These are phyloP conservation scores for Dasyornis broadbenti DNA, from an alignment of 2,113 vertebrate genomes.

Conservation along the genomic window DNA sequence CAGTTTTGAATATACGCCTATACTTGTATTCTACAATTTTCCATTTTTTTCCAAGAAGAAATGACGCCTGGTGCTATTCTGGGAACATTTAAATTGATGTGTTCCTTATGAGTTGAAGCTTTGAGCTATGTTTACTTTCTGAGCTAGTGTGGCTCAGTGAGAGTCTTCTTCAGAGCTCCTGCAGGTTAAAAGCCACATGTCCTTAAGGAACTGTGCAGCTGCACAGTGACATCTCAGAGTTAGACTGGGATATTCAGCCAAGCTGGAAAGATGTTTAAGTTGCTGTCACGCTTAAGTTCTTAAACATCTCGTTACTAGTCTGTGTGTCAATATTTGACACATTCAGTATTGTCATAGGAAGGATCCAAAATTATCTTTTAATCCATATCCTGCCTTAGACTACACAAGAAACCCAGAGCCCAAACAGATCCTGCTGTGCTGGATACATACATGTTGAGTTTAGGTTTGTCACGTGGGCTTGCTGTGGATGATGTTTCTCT, in stretches of 20 bases:
- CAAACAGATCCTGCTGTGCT: neutral
- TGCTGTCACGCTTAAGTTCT: neutral
- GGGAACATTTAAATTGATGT: neutral
- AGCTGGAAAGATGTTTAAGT: neutral
- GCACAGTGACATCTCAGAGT: neutral
- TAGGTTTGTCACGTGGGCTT: neutral
- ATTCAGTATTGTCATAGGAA: neutral
- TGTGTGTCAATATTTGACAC: neutral
- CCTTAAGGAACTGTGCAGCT: neutral
- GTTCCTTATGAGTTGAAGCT: neutral
- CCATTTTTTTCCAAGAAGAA: neutral
- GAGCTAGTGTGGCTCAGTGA: neutral
- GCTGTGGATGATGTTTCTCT: neutral
- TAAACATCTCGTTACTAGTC: neutral
- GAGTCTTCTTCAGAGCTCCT: neutral
- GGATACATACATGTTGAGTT: accelerated
- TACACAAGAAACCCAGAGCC: neutral
- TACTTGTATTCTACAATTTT: neutral
- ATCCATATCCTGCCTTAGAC: neutral
- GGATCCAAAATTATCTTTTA: neutral
- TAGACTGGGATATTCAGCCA: neutral
- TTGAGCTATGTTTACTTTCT: neutral
- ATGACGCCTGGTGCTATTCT: neutral
- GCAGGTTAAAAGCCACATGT: neutral
- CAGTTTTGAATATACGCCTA: neutral